Evolutionary conservation across 2,113 vertebrate genomes (phyloP).

Genomic region (Lepus americanus): DNA sequence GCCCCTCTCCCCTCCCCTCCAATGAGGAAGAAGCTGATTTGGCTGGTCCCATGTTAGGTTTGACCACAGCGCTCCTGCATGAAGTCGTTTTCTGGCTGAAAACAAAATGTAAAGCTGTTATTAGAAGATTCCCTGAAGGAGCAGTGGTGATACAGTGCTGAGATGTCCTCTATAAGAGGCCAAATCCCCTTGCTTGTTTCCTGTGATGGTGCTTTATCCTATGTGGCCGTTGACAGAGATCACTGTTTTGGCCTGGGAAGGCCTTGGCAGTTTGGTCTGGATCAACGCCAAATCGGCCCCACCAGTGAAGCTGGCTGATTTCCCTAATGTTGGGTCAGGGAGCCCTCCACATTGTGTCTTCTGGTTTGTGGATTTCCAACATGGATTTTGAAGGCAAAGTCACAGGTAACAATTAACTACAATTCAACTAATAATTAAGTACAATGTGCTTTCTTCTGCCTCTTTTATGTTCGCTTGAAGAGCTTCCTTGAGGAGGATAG

Average conservation of each 20-base stretch:
- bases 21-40: not conserved
- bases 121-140: not conserved
- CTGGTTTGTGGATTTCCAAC: not conserved
- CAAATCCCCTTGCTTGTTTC: not conserved
- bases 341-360: not conserved
- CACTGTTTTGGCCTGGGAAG: not conserved
- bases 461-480: not conserved
- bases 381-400: not conserved
- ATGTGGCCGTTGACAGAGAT: not conserved
- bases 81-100: not conserved
- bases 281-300: not conserved
- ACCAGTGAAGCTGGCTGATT: not conserved
- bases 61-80: not conserved
- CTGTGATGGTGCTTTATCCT: not conserved
- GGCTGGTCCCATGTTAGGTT: not conserved
- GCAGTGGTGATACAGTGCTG: not conserved
- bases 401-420: too few relatives aligned
- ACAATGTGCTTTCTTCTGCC: not conserved
- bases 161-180: not conserved
- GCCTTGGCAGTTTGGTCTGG: not conserved
- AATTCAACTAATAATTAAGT: not conserved
- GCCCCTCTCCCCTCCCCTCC: rapidly evolving
- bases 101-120: not conserved
- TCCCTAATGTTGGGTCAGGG: not conserved
- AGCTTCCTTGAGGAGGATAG: not conserved